These are phyloP conservation scores for Macropodus opercularis DNA, from an alignment of 2,797 vertebrate genomes.

Conservation along the genomic window DNA sequence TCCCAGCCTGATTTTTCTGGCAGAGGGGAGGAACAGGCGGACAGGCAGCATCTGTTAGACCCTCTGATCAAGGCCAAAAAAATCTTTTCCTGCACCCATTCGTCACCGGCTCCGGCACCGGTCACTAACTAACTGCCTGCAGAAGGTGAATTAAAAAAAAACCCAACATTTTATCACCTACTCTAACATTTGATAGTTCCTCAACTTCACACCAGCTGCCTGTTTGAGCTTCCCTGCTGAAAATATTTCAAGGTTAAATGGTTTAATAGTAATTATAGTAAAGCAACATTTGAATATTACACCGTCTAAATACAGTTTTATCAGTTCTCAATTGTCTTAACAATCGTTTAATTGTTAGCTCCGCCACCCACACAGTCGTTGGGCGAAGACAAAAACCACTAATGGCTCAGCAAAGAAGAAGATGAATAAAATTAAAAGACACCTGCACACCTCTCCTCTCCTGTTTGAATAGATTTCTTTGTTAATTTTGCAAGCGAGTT, in stretches of 20 bases:
- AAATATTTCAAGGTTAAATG: conserved; percentile 75
- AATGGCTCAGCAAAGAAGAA: conserved; percentile 75
- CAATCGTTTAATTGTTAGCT: conserved; percentile 84
- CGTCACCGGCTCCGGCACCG: conserved; percentile 48
- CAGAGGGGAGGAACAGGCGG: conserved; percentile 70
- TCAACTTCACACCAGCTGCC: conserved; percentile 24
- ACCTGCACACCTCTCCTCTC: conserved; percentile 74
- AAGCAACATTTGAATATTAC: conserved; percentile 71
- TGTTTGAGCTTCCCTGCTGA: conserved; percentile 27
- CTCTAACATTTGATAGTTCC: conserved; percentile 49
- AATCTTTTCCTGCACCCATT: conserved; percentile 35
- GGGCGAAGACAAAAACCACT: conserved; percentile 76
- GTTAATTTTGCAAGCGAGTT: conserved; percentile 72
- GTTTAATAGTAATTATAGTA: conserved; percentile 80
- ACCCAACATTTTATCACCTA: conserved; percentile 27
- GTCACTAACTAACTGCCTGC: conserved; percentile 21
- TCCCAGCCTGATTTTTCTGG: conserved; percentile 80
- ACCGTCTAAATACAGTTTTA: conserved; percentile 75
- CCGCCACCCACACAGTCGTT: conserved; percentile 74
- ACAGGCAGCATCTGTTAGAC: conserved; percentile 79
- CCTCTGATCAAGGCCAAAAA: conserved; percentile 65
- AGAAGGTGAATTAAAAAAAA: conserved; percentile 14
- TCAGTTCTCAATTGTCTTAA: conserved; percentile 79
- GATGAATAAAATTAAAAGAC: conserved; percentile 82
- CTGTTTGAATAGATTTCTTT: conserved; percentile 76